Evolutionary conservation across 2,113 vertebrate species (phyloP).

Genomic region (Neotragus pygmaeus): DNA sequence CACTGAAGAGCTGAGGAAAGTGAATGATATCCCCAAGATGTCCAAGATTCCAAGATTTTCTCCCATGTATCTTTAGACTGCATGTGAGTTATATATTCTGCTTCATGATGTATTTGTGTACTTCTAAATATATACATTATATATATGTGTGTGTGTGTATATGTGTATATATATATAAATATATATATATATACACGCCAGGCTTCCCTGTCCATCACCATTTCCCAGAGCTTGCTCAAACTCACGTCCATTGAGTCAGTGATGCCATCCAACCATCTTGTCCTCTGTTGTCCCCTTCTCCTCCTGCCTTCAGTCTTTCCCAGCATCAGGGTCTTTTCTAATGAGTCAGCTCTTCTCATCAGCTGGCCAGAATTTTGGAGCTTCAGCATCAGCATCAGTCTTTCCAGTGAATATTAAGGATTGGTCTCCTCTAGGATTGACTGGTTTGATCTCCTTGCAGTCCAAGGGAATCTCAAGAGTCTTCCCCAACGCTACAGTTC

Average conservation of each 20-base stretch:
- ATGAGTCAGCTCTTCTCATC: neutral
- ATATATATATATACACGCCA: no score
- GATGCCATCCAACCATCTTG: neutral
- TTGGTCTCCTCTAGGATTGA: neutral
- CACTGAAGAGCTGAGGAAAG: neutral
- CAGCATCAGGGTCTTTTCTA: neutral
- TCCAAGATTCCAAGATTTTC: neutral
- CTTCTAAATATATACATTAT: neutral
- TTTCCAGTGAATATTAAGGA: neutral
- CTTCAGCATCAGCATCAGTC: neutral
- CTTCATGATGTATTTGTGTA: neutral
- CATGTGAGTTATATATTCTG: neutral
- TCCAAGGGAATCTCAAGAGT: neutral
- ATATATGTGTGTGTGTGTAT: fast-evolving
- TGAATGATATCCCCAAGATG: neutral
- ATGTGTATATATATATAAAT: no score
- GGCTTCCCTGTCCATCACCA: neutral
- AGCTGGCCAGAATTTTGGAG: neutral
- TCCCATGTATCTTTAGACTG: neutral
- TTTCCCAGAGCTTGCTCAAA: neutral
- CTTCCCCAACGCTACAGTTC: neutral
- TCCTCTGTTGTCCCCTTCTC: neutral
- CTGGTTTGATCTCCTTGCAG: neutral
- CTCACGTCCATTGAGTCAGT: neutral
- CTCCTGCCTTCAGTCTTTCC: neutral